These are phyloP conservation scores for Malurus melanocephalus DNA, from an alignment of 2,113 vertebrate genomes.

Conservation along the genomic window DNA sequence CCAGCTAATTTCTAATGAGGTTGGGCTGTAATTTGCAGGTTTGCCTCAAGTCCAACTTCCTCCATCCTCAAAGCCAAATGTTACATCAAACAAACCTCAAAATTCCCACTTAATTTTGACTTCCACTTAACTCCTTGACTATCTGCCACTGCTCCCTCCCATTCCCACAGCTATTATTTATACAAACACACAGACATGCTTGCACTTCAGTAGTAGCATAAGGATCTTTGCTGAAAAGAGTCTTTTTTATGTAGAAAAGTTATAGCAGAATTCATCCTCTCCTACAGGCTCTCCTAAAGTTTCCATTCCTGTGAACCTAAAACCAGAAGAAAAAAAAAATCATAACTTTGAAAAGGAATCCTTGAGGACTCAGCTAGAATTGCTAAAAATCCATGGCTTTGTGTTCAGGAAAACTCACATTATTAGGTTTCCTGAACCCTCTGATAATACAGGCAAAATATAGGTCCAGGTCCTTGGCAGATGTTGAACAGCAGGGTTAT, in stretches of 20 bases:
- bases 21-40: slow-evolving; percentile 52
- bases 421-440: not conserved
- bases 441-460: not conserved
- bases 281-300: not conserved
- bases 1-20: slow-evolving; percentile 53
- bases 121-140: slow-evolving; percentile 59
- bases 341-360: not conserved
- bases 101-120: slow-evolving; percentile 60
- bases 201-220: not conserved
- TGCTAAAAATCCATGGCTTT: not conserved
- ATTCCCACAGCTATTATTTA: slow-evolving; percentile 53
- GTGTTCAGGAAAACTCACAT: not conserved
- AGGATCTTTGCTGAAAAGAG: not conserved
- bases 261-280: not conserved
- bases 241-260: not conserved
- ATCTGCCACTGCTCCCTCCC: not conserved
- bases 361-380: not conserved
- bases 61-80: slow-evolving; percentile 44
- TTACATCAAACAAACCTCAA: slow-evolving; percentile 59
- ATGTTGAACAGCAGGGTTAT: not conserved
- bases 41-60: slow-evolving; percentile 60
- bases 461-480: not conserved
- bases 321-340: not conserved
- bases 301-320: not conserved
- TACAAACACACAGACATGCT: slow-evolving; percentile 28